phyloP scores from a whole-genome alignment of 2,797 vertebrate species.

The Myotis pilosus region DNA sequence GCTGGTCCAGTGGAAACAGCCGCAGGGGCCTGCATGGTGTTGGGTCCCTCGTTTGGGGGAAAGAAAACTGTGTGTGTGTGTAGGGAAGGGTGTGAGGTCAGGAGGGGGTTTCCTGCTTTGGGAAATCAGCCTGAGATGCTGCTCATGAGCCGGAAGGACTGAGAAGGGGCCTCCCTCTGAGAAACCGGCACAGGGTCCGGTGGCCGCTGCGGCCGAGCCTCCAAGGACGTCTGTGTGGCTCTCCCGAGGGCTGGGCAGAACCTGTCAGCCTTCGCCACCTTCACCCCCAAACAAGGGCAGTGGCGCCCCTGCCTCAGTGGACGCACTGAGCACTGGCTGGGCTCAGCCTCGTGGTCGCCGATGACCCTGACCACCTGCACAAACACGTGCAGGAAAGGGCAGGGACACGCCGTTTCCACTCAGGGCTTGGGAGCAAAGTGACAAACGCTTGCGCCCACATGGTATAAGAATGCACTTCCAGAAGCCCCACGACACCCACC shows the following conservation, averaged over 20 bases:
- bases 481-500: too few species aligned
- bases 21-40: background rate
- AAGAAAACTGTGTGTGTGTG: background rate
- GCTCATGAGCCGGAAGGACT: background rate
- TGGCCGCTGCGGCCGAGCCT: accelerated
- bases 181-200: accelerated
- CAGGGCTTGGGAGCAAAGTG: too few species aligned
- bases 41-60: background rate
- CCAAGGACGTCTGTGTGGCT: background rate
- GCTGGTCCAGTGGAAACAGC: background rate
- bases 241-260: background rate
- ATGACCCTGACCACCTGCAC: background rate
- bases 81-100: background rate
- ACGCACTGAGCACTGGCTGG: accelerated
- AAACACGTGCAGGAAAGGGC: background rate
- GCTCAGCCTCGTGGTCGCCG: background rate
- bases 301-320: background rate
- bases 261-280: background rate
- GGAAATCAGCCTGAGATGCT: background rate
- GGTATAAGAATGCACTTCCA: accelerated
- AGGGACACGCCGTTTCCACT: background rate
- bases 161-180: background rate
- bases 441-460: accelerated
- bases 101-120: background rate
- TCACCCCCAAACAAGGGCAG: background rate